phyloP scores from a whole-genome alignment of 2,797 vertebrate species.

The Chrysocyon brachyurus region DNA sequence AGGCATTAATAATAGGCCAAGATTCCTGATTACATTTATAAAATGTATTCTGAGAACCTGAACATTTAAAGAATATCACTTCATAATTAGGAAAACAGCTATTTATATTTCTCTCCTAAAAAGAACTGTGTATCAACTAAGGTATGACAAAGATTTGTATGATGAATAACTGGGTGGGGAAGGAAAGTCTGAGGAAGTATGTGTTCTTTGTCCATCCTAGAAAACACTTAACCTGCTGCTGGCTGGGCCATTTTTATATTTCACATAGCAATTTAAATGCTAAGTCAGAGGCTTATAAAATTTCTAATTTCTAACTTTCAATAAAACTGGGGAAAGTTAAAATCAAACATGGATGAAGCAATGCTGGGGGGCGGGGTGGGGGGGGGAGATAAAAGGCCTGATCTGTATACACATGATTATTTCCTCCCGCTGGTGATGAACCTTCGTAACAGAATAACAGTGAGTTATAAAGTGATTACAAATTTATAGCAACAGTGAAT shows the following conservation, averaged over 20 bases:
- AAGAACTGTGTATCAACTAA: neutral
- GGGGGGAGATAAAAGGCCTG: neutral
- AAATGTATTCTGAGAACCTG: neutral
- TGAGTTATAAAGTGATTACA: constrained; percentile 26
- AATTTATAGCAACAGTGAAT: constrained; percentile 56
- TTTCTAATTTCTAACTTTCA: constrained; percentile 52
- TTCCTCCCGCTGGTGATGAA: neutral
- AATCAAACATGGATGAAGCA: neutral
- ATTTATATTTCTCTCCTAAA: neutral
- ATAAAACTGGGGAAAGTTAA: constrained; percentile 56
- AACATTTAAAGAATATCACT: neutral
- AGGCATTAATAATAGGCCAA: neutral
- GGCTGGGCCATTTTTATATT: neutral
- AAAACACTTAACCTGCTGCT: neutral
- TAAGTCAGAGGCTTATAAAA: constrained; percentile 31
- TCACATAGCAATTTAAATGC: constrained; percentile 2
- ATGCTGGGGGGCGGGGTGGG: neutral
- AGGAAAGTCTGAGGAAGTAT: neutral
- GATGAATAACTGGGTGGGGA: neutral
- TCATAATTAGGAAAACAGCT: constrained; percentile 45
- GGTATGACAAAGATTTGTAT: neutral
- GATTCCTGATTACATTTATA: neutral
- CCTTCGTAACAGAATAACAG: neutral
- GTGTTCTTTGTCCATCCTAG: neutral
- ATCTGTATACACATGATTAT: neutral